Base-by-base conservation (phyloP, 2,888 invertebrate genomes). In the Pyrrhia umbra region DNA sequence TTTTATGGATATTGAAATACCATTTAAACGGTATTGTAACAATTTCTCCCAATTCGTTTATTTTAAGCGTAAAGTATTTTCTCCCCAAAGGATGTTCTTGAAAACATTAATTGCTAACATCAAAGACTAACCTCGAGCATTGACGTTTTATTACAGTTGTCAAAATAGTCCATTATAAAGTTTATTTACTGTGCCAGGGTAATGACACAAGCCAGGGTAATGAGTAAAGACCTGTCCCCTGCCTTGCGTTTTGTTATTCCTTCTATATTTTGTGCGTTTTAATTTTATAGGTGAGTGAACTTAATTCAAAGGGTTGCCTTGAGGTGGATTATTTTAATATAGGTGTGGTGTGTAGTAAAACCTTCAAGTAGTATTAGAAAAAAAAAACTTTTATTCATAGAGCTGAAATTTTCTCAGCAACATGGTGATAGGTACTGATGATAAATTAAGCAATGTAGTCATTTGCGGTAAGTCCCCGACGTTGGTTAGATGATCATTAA, bases 211-310 rank as follows among this genome's bases (percentile, higher is more conserved):
- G 34, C 21, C 23, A 45, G 34, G 27, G 25, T 71, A 74, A 71
- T 62, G 66, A 54, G 9, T 9, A 54, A 54, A 42, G 49, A 56
- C 54, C 59, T 46, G 45, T 42, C 40, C 56, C 27, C 27, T 42
- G 15, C 10, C 30, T 34, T 63, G 52, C 39, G 45, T 69, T 72
- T 58, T 63, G 51, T 55, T 56, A 45, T 63, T 63, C 6, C 34
- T 13, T 30, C 20, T 50, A 39, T 25, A 45, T 21, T 46, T 34
- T 54, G 37, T 50, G 43, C 20, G 57, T 62, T 69, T 74, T 67
- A 68, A 79, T 79, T 79, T 71, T 63, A 75, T 71, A 75, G 64
- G 45, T 69, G 71, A 43, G 34, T 65, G 68, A 69, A 45, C 77
- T 71, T 64, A 57, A 60, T 68, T 63, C 43, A 54, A 55, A 54